Evolutionary conservation across 2,113 vertebrate species (phyloP), one percentile per base, ranked within the genome.

Genomic region (Hydropotes inermis): DNA sequence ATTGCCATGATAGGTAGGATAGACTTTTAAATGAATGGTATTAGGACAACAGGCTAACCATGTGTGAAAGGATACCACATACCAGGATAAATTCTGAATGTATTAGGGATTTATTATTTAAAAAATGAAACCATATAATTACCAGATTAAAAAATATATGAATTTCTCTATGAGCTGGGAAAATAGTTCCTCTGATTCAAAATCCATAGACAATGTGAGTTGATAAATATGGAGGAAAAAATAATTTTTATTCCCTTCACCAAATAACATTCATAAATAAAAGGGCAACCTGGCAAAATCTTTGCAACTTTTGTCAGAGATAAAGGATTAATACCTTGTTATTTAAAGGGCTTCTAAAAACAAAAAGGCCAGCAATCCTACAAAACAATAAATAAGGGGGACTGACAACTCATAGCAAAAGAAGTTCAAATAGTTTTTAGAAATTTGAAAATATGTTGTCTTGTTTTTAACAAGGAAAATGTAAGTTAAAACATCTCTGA

Each of bases 41-140:
- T 70, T 85, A 74, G 78, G 52, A 55, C 67, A 47, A 85, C 27
- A 89, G 45, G 14, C 45, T 89, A 89, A 23, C 14, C 14, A 50
- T 50, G 23, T 85, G 25, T 78, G 60, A 97, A 90, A 91, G 85
- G 17, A 64, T 76, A 45, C 16, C 30, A 47, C 43, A 15, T 5
- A 58, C 11, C n/a, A 92, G 55, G 61, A 79, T 78, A 95, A 96
- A 78, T 84, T 96, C 14, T 79, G 91, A 94, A 25, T 85, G 50
- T 84, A 70, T 94, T 92, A 88, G n/a, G 91, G 58, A 89, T 92
- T 28, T 92, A 54, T 25, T 94, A 25, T 88, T 13, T 23, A 74
- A 74, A 91, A 84, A 83, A 47, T 91, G 30, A 88, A 94, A 58
- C 27, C 28, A 15, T 79, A 52, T 30, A 93, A 21, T 70, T 45